Percentiles rank a stretch among this genome's conserved stretches.
phyloP scores from a whole-genome alignment of 2,797 vertebrate species.

The Rhabdomys pumilio region DNA sequence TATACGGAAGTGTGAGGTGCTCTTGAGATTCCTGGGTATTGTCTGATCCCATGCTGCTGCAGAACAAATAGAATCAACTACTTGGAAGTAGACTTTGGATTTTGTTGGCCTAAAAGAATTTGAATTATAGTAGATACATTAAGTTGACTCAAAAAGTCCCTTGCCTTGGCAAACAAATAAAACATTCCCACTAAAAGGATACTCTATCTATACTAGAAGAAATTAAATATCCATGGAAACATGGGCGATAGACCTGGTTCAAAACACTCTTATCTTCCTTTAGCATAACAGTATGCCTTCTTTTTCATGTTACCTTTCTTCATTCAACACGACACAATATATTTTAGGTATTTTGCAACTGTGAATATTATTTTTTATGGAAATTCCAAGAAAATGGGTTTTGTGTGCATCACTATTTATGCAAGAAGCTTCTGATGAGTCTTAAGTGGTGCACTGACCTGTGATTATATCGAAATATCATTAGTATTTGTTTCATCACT shows the following conservation, averaged over 20 bases:
- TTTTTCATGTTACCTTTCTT: background rate
- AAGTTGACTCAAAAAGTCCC: background rate
- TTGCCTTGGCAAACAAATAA: background rate
- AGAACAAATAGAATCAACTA: background rate
- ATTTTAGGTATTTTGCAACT: background rate
- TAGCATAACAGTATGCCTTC: background rate
- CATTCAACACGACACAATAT: background rate
- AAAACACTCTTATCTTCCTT: background rate
- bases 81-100: background rate
- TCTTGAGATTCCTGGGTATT: background rate
- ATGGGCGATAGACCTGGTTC: accelerated
- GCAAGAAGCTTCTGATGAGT: background rate
- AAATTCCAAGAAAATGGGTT: no score
- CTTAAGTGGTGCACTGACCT: background rate
- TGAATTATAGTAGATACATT: background rate
- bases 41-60: background rate
- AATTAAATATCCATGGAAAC: background rate
- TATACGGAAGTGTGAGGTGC: background rate
- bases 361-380: background rate
- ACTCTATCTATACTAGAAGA: accelerated
- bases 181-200: background rate
- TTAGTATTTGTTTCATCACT: background rate
- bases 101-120: background rate
- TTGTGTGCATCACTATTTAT: background rate
- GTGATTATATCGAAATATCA: background rate